Percentiles rank a stretch among this genome's conserved stretches.
Evolutionary conservation across 2,888 invertebrate species (phyloP).

Genomic region (Catonia carolina): DNA sequence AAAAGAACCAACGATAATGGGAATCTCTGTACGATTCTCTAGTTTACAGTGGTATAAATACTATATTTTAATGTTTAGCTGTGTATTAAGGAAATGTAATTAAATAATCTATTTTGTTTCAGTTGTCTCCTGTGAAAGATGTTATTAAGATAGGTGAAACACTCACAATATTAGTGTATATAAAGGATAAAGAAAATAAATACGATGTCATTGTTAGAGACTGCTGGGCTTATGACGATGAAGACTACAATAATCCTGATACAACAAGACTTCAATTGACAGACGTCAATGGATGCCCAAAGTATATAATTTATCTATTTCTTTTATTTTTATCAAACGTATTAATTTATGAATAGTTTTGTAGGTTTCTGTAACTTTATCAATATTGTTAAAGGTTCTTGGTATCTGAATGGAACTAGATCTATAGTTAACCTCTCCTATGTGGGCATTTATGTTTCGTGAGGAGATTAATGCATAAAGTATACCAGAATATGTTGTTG

Average conservation of each 20-base stretch:
- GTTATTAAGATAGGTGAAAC: slow-evolving; percentile 64
- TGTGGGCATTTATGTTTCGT: too few relatives aligned
- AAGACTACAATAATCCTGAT: slow-evolving; percentile 51
- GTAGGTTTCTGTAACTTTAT: too few relatives aligned
- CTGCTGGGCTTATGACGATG: slow-evolving; percentile 65
- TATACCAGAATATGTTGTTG: too few relatives aligned
- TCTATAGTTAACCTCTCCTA: too few relatives aligned
- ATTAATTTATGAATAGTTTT: neutral
- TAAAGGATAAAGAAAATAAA: slow-evolving; percentile 55
- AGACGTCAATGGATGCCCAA: slow-evolving; percentile 59
- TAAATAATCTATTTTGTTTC: slow-evolving; percentile 31
- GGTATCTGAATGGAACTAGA: too few relatives aligned
- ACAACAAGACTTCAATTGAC: slow-evolving; percentile 59
- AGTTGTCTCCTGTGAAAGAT: slow-evolving; percentile 54
- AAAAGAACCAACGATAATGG: too few relatives aligned
- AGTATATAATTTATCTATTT: slow-evolving; percentile 43
- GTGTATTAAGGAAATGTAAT: too few relatives aligned
- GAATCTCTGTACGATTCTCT: too few relatives aligned
- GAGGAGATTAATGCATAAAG: too few relatives aligned
- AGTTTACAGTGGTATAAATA: too few relatives aligned
- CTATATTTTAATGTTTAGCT: too few relatives aligned
- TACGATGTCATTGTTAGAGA: slow-evolving; percentile 63
- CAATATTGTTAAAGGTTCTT: too few relatives aligned
- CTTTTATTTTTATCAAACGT: neutral
- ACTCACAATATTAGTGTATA: slow-evolving; percentile 60